Conservation (phyloP, 2,888 invertebrate genomes). For the Ophioninae sp. region DNA sequence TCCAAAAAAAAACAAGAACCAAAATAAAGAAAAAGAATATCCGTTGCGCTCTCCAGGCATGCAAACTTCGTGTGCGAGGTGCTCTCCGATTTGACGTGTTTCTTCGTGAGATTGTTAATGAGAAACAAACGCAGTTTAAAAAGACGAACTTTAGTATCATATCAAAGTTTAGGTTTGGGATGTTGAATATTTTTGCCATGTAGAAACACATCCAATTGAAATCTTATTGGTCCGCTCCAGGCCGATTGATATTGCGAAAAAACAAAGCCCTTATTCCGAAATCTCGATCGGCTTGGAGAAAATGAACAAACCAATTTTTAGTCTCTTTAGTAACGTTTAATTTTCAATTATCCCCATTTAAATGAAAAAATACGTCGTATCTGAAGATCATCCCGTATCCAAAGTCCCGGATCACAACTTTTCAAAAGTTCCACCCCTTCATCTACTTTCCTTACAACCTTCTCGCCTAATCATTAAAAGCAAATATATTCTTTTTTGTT, state of each 20-base stretch:
- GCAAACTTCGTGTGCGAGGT: not conserved
- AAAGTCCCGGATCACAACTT: not conserved
- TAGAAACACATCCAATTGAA: too few relatives aligned
- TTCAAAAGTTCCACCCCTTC: not conserved
- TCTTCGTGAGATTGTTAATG: not conserved
- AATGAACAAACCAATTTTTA: not conserved
- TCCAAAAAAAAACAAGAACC: too few relatives aligned
- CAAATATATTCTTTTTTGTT: not conserved
- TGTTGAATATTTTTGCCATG: not conserved
- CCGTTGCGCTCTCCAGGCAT: not conserved
- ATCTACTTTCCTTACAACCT: not conserved
- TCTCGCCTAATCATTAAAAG: not conserved
- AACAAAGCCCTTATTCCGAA: too few relatives aligned
- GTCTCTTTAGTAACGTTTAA: not conserved
- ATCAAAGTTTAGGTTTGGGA: not conserved
- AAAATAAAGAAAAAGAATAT: not conserved
- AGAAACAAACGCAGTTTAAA: not conserved
- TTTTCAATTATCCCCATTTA: not conserved
- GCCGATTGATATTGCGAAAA: too few relatives aligned
- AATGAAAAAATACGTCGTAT: not conserved
- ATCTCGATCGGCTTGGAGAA: too few relatives aligned
- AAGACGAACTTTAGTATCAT: not conserved
- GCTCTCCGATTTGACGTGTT: not conserved
- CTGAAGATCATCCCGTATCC: not conserved
- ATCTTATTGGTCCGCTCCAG: too few relatives aligned